Base-by-base conservation (phyloP, 92 coral and sea anemone species). In the Blastomussa wellsi region DNA sequence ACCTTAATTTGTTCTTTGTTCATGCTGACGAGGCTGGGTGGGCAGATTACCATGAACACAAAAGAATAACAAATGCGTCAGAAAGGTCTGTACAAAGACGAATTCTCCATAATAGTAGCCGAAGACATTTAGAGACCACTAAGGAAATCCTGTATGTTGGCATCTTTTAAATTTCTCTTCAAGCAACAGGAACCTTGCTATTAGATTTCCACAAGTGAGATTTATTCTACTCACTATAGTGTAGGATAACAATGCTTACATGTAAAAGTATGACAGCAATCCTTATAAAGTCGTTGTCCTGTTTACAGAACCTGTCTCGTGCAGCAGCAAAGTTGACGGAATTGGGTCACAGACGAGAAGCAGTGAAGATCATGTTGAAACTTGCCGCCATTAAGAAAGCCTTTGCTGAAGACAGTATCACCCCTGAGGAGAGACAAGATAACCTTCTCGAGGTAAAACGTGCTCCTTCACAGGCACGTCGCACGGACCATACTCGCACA, bases 341-440 rank as follows among this genome's bases (percentile, higher is more conserved):
- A 79, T 90, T 91, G 44, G 98, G 98, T 4, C 93, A 86, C 87
- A 92, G 88, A 69, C 91, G 98, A 67, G 98, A 96, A 79, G 96
- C 98, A 28, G 91, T 94, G 64, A 92, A 91, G 59, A 90, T 92
- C 49, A 92, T 91, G 93, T 55, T 86, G 70, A 95, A 90, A 83
- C 91, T 90, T 37, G 96, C 93, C 31, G 88, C 88, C 20, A 72
- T 96, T 69, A 85, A 86, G 68, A 89, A 93, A 72, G 79, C 92
- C 81, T 91, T 94, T 76, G 96, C 95, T 35, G 95, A 93, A 28
- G 87, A 87, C 74, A 83, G 95, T 51, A 65, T 35, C 29, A 84
- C 66, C 6, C 59, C 85, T 47, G 90, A 90, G 74, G 96, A 94
- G 60, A 94, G 82, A 74, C 95, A 93, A 6, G 89, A 87, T 32